These are phyloP conservation scores for Ectobius pallidus DNA, from an alignment of 2,888 invertebrate species.

Conservation along the genomic window DNA sequence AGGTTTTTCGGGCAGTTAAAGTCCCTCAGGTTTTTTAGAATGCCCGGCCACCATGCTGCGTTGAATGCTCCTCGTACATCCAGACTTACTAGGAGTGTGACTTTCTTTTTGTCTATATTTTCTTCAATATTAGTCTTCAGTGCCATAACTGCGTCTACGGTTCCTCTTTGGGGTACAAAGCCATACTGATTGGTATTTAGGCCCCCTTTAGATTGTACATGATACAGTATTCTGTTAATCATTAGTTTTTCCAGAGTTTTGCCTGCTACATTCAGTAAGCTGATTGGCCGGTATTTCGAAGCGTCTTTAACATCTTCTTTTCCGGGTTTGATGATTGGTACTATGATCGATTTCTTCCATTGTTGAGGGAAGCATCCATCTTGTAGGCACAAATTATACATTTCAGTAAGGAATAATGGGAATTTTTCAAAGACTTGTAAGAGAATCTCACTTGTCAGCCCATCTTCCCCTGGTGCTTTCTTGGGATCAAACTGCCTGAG, in stretches of 20 bases:
- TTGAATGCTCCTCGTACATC: background rate
- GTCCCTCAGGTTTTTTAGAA: background rate
- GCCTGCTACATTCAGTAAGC: background rate
- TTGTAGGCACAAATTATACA: background rate
- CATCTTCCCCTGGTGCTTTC: constrained; percentile 3
- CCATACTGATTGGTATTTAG: background rate
- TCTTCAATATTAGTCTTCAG: background rate
- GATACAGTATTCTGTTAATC: background rate
- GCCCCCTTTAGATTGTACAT: background rate
- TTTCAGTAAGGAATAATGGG: background rate
- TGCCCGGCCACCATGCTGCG: background rate
- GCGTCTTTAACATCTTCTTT: background rate
- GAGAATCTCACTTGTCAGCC: background rate
- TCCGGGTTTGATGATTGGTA: background rate
- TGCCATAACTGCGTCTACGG: background rate
- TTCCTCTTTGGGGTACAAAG: background rate
- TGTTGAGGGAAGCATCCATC: background rate
- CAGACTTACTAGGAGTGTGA: background rate
- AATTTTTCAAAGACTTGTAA: background rate
- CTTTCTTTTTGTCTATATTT: background rate
- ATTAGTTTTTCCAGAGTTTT: background rate
- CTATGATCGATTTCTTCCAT: background rate
- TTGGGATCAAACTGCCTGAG: background rate
- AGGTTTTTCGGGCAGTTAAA: background rate
- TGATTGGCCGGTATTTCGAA: background rate